A percentile compares a stretch with the other conserved stretches of the same genome.
phyloP scores from a whole-genome alignment of 2,888 invertebrate genomes.

The Tachina lurida region DNA sequence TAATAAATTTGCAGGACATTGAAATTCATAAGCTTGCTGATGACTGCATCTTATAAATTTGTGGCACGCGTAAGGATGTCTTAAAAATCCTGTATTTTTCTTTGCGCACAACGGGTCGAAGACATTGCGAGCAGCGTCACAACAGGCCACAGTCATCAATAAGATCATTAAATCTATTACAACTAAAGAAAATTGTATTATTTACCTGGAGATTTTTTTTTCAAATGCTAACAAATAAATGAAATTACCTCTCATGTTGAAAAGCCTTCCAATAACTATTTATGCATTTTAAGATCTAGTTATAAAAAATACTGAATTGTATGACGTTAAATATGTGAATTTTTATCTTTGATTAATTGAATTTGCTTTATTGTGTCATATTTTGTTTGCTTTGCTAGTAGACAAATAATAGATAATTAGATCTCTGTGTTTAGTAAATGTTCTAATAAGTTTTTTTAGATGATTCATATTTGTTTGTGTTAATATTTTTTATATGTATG shows the following conservation, averaged over 20 bases:
- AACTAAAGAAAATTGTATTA: neutral
- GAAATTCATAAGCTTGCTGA: constrained; percentile 65
- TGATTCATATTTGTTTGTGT: neutral
- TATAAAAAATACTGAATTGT: neutral
- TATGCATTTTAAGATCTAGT: constrained; percentile 9
- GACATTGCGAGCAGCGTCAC: neutral
- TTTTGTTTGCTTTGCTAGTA: constrained; percentile 17
- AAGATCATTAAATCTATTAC: neutral
- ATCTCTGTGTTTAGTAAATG: neutral
- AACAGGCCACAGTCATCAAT: neutral
- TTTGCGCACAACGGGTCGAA: constrained; percentile 35
- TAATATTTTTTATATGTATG: neutral
- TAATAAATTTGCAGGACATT: constrained; percentile 73
- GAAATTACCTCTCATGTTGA: constrained; percentile 58
- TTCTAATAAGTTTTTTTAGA: neutral
- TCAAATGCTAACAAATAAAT: neutral
- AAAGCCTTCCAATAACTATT: constrained; percentile 45
- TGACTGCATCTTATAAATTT: constrained; percentile 76
- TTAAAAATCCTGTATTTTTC: constrained; percentile 57
- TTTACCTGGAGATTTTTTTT: neutral
- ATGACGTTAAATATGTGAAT: neutral
- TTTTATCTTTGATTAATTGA: constrained; percentile 56
- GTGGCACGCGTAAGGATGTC: constrained; percentile 76
- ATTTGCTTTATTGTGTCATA: constrained; percentile 3
- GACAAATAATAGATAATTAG: constrained; percentile 42